Evolutionary conservation across 35 echinoderm and acorn worm genomes (phyloP), one percentile per base, ranked within the genome.

Genomic region (Nesometra sesokonis): DNA sequence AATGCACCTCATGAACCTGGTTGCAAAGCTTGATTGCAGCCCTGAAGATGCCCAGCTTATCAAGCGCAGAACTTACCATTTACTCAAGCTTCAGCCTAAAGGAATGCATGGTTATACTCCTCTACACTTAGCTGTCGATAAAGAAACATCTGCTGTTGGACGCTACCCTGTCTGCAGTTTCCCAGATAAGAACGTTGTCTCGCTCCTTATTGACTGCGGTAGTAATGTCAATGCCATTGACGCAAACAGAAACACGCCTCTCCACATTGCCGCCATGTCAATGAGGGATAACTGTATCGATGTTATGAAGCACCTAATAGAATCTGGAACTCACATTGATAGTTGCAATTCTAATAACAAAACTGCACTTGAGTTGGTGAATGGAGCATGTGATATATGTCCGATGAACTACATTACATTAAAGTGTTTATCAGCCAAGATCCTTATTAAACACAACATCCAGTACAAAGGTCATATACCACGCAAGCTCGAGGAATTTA

Each of bases 141-240:
- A 99, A 84, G 77, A 88, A 31, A 99, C 96, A 34, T 99, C 96
- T 8, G 91, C 90, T 30, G 93, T 94, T 27, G 96, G 96, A 39
- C 93, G 93, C 15, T 99, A 99, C 81, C 96, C 96, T 11, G 96
- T 99, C 34, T 99, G 96, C 37, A 84, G 47, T 37, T 98, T 98
- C 77, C 95, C 95, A 35, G 92, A 93, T 77, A 77, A 77, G 27
- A 89, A 57, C 19, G 96, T 99, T 46, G 92, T 93, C 9, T 85
- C 85, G n/a, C 88, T 94, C 36, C 86, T 99, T 17, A 52, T 99
- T 0, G 93, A 94, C 34, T 99, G 96, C 46, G 96, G 96, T 57
- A 87, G 93, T 46, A 37, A 88, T 77, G 77, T 83, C 17, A 91
- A 94, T 34, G 85, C 80, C 15, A 47, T 80, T 0, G 92, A 99